Base-by-base conservation (phyloP, 2,113 vertebrate species). In the Anthoscopus minutus region DNA sequence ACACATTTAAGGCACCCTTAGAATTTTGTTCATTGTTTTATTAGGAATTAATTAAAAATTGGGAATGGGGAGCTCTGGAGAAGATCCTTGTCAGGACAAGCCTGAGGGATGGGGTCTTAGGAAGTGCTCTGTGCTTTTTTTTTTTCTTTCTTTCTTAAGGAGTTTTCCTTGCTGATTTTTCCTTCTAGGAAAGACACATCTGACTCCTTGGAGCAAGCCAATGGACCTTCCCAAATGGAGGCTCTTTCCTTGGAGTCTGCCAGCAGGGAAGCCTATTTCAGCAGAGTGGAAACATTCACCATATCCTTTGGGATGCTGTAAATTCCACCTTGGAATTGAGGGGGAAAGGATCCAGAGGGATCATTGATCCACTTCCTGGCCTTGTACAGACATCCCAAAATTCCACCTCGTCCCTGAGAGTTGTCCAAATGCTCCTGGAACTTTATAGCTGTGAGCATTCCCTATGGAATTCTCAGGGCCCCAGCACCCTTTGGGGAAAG, bases 201-300 rank as follows among this genome's bases (percentile, higher is more conserved):
- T 0, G 57, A 71, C 57, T 91, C 95, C 47, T 74, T 83, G 0
- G 97, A 97, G 22, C 58, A 92, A 1, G 54, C 92, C n/a, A 96
- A 96, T 42, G 97, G 96, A 9, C 96, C 97, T 38, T 93, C 89
- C 18, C 87, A 94, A 10, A 28, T 38, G 33, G 97, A 97, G 15
- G 67, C 94, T 13, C 50, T 61, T 9, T 96, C 98, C 28, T 96
- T 98, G 87, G 99, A 99, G 48, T 98, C 98, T 10, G 97, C 98
- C 33, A 99, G 99, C 97, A 99, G 98, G 97, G 99, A 99, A 67
- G 98, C 98, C 17, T 99, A 99, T 89, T 99, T 99, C 95, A 98
- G 96, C 91, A 97, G 99, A 94, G 99, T 99, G 71, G 98, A 99
- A 84, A 98, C 99, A 0, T 99, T 99, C 97, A 98, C 99, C 33